A percentile compares a stretch with the other conserved stretches of the same genome.
Evolutionary conservation across 2,888 invertebrate genomes (phyloP).

Genomic region (Sturmia bella): DNA sequence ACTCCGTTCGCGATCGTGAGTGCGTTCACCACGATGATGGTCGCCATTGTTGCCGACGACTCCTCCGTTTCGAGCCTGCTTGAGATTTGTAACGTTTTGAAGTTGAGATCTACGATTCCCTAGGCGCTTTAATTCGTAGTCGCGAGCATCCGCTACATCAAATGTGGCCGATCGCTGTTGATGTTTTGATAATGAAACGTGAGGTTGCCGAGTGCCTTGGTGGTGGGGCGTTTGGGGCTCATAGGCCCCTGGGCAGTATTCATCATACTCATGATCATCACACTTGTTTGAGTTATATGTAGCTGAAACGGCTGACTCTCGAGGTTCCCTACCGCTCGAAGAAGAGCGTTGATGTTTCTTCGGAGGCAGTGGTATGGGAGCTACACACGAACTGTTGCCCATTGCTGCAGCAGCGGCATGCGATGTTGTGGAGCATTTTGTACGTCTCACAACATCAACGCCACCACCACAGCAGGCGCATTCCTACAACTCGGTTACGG

Average conservation of each 20-base stretch:
- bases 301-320: slow-evolving; percentile 56
- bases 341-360: slow-evolving; percentile 74
- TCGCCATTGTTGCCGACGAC: slow-evolving; percentile 36
- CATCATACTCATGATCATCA: slow-evolving; percentile 81
- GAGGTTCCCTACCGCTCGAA: slow-evolving; percentile 68
- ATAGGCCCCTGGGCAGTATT: slow-evolving; percentile 78
- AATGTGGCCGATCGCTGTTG: slow-evolving; percentile 79
- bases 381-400: slow-evolving; percentile 72
- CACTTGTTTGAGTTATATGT: slow-evolving; percentile 77
- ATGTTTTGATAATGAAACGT: slow-evolving; percentile 65
- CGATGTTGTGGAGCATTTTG: slow-evolving; percentile 73
- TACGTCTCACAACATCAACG: slow-evolving; percentile 81
- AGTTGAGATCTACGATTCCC: slow-evolving; percentile 79
- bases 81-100: slow-evolving; percentile 78
- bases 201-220: slow-evolving; percentile 50
- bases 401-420: slow-evolving; percentile 76
- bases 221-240: slow-evolving; percentile 70
- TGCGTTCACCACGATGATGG: slow-evolving; percentile 70
- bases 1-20: slow-evolving; percentile 76
- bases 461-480: slow-evolving; percentile 83
- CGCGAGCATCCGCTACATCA: slow-evolving; percentile 79
- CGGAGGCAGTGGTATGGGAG: slow-evolving; percentile 74
- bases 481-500: slow-evolving; percentile 87
- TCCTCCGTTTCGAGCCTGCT: slow-evolving; percentile 71
- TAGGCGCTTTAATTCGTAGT: slow-evolving; percentile 79